These are phyloP conservation scores for Varroa destructor DNA, from an alignment of 1,140 invertebrate species.

Conservation along the genomic window DNA sequence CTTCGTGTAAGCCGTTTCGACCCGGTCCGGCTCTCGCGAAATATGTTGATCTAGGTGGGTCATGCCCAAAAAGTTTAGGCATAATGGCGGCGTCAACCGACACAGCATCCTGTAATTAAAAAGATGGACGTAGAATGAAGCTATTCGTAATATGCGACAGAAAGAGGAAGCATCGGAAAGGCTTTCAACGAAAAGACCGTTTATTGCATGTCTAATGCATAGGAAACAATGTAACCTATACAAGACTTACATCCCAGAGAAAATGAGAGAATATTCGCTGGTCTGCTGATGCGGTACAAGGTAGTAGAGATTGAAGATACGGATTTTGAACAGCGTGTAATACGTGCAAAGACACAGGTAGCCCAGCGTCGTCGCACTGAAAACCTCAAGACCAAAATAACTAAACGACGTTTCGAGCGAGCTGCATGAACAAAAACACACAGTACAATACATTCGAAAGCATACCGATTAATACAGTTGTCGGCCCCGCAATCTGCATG, in stretches of 20 bases:
- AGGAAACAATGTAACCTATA: background rate
- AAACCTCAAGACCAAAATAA: conserved; percentile 42
- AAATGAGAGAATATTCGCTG: conserved; percentile 95
- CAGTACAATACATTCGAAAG: conserved; percentile 30
- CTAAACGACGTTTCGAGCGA: conserved; percentile 4
- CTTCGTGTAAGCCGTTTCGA: conserved; percentile 79
- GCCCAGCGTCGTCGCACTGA: conserved; percentile 75
- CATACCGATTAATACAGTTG: background rate
- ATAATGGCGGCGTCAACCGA: conserved; percentile 90
- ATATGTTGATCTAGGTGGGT: conserved; percentile 97
- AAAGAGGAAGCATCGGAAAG: background rate
- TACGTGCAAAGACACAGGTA: conserved; percentile 95
- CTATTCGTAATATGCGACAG: conserved; percentile 23
- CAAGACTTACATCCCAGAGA: conserved; percentile 65
- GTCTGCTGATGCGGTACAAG: conserved; percentile 92
- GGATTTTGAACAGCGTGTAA: conserved; percentile 89
- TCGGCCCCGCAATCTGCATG: conserved; percentile 18
- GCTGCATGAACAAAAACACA: conserved; percentile 43
- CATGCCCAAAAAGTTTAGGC: conserved; percentile 90
- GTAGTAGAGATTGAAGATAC: conserved; percentile 91
- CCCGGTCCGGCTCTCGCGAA: conserved; percentile 56
- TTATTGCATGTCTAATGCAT: conserved; percentile 1
- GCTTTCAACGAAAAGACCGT: conserved; percentile 22
- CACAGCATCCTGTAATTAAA: conserved; percentile 66
- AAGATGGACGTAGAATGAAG: background rate